These are phyloP conservation scores for Cordilura impudica DNA, from an alignment of 2,888 invertebrate species.

Conservation along the genomic window DNA sequence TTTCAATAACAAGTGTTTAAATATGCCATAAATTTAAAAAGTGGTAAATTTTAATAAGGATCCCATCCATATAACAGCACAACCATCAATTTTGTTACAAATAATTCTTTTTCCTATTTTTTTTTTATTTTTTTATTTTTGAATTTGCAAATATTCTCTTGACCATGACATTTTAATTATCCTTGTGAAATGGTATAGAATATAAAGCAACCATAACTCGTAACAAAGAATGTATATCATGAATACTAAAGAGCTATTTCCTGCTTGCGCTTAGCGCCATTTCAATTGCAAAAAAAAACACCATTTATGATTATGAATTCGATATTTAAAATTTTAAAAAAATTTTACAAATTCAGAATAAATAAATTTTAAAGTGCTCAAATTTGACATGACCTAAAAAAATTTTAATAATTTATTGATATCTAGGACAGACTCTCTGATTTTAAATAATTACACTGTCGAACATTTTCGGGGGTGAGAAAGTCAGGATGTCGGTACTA, in stretches of 20 bases:
- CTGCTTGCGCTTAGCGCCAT: not conserved
- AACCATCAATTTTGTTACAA: not conserved
- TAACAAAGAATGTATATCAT: not conserved
- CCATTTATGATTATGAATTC: too few species aligned
- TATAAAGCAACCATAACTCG: not conserved
- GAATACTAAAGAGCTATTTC: not conserved
- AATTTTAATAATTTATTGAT: too few species aligned
- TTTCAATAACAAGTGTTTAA: constrained; percentile 5
- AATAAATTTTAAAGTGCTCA: too few species aligned
- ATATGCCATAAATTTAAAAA: constrained; percentile 25
- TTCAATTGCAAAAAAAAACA: too few species aligned
- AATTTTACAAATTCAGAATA: too few species aligned
- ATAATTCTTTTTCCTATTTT: not conserved
- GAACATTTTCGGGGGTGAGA: too few species aligned
- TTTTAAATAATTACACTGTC: too few species aligned
- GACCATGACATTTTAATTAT: constrained; percentile 58
- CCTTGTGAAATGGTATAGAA: constrained; percentile 3
- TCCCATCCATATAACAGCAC: not conserved
- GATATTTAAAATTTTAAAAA: too few species aligned
- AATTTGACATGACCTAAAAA: too few species aligned
- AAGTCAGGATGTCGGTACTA: too few species aligned
- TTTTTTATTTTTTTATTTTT: not conserved
- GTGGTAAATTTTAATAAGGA: constrained; percentile 1
- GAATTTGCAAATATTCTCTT: constrained; percentile 2
- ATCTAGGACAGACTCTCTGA: too few species aligned